Base-by-base conservation (phyloP, 2,113 vertebrate genomes). In the Thamnaconus septentrionalis region DNA sequence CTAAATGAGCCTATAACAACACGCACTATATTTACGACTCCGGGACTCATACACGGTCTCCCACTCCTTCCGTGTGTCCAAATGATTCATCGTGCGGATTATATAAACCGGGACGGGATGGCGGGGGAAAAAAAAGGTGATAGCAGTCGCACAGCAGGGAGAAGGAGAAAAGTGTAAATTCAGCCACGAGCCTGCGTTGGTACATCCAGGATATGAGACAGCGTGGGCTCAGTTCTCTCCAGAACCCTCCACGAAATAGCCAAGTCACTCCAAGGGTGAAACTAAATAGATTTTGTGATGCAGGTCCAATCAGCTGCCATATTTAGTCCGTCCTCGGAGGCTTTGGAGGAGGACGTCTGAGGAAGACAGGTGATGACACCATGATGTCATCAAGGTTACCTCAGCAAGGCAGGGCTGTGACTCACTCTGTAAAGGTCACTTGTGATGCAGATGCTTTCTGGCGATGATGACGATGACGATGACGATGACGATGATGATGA, bases 21-120 rank as follows among this genome's bases (percentile, higher is more conserved):
- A 53, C 77, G 71, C 56, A 62, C 60, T 74, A 47, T 56, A 70
- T 79, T 68, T 74, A 62, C 68, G 75, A 69, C 67, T 70, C 75
- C 45, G 69, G 68, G 64, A 76, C 67, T 82, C 78, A 77, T 71
- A 73, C 49, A 59, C 60, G 53, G 59, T 83, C 85, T 85, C 81
- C 77, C 84, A 87, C 85, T 77, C 64, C 63, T 61, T 59, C 57
- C 57, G 62, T 46, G 0, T 66, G 56, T 76, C 82, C 65, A 65
- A 56, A 59, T 87, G 88, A 90, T 72, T 90, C 88, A 90, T 76
- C 71, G 10, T 42, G 12, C 43, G 61, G 56, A 75, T 88, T 87
- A 88, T 82, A 81, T 88, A 87, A 88, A 76, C 50, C 66, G 71
- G 53, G 71, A 73, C 18, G 18, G 18, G 18, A 31, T 31, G 18